Percentiles rank a stretch among this genome's conserved stretches.
phyloP scores from a whole-genome alignment of 1,140 invertebrate species.

The Philotrypesis tridentata region DNA sequence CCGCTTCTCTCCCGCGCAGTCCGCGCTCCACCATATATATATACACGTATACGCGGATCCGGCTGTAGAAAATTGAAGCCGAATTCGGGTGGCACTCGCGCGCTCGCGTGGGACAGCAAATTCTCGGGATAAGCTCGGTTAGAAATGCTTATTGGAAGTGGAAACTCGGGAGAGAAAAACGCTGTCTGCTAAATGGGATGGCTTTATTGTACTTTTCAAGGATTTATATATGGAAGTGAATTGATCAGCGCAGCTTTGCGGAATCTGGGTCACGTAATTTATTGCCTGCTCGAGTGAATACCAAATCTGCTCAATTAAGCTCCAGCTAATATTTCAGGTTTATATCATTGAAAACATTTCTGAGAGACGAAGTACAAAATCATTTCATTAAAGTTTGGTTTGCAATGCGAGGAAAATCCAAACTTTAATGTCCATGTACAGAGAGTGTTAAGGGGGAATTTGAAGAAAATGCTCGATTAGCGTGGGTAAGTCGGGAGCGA shows the following conservation, averaged over 20 bases:
- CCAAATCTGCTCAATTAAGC: background rate
- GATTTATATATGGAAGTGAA: background rate
- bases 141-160: conserved; percentile 32
- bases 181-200: background rate
- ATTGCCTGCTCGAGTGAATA: background rate
- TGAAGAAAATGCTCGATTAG: conserved; percentile 2
- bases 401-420: too few species aligned
- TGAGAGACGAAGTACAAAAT: background rate
- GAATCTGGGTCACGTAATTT: background rate
- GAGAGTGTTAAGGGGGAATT: background rate
- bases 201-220: background rate
- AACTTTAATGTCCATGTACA: background rate
- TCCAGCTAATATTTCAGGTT: too few species aligned
- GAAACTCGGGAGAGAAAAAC: background rate
- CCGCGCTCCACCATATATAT: too few species aligned
- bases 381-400: too few species aligned
- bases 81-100: background rate
- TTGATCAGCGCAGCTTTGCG: background rate
- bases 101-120: background rate
- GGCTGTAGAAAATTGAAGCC: background rate
- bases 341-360: too few species aligned
- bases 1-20: background rate
- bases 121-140: background rate
- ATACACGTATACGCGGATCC: background rate
- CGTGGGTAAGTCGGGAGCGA: background rate